These are phyloP conservation scores for Lonchura striata DNA, from an alignment of 2,113 vertebrate genomes.

Conservation along the genomic window DNA sequence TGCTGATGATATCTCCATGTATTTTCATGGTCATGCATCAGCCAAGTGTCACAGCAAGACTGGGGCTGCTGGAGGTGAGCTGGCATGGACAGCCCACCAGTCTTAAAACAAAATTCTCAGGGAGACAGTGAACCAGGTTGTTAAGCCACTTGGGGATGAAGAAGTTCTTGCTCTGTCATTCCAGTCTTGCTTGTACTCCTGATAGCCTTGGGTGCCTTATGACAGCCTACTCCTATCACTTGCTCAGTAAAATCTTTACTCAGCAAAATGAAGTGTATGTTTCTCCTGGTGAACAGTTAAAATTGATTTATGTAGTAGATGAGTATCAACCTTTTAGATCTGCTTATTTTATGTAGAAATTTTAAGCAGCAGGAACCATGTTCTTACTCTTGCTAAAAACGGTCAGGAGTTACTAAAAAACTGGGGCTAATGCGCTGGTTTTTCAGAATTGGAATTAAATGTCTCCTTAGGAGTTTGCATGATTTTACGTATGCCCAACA, in stretches of 20 bases:
- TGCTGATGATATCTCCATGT: background rate
- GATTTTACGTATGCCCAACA: background rate
- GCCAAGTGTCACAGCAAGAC: background rate
- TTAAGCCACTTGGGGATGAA: background rate
- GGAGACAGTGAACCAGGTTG: background rate
- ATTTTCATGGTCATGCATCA: background rate
- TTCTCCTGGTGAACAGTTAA: background rate
- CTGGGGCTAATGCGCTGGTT: background rate
- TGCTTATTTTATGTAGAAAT: background rate
- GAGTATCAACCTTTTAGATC: background rate
- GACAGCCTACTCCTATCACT: background rate
- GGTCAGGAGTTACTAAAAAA: background rate
- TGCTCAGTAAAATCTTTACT: background rate
- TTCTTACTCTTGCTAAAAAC: background rate
- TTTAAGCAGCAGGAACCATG: background rate
- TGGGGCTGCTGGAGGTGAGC: background rate
- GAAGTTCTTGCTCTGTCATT: background rate
- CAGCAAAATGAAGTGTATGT: background rate
- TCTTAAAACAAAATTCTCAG: background rate
- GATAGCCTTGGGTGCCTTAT: background rate
- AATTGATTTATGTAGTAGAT: background rate
- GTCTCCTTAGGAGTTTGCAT: background rate
- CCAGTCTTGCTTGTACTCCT: background rate
- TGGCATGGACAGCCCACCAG: background rate
- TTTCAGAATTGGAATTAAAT: background rate